Base-by-base conservation (phyloP, 1,140 invertebrate genomes). In the Leptopilina clavipes region DNA sequence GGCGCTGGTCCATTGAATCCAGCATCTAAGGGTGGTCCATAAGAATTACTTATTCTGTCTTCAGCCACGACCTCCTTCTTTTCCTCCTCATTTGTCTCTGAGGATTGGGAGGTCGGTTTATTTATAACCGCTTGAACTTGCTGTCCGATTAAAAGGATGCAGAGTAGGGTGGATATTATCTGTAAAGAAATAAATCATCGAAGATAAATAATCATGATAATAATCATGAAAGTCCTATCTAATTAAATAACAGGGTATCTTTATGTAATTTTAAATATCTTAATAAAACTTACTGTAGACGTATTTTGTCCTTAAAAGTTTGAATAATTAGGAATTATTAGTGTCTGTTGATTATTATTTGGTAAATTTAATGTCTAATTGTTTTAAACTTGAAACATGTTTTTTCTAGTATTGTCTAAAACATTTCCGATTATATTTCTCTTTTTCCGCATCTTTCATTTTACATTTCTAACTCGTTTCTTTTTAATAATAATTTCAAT, bases 41-140 rank as follows among this genome's bases (percentile, higher is more conserved):
- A 91, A 10, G 80, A 81, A 40, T 88, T 87, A 19, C 89, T 90
- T 78, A 91, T 86, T 83, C 88, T 88, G 19, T 91, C 86, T 56
- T 87, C 85, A 0, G 86, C 88, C 31, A 81, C 81, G 18, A 79
- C 72, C 18, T 82, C 81, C 37, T 78, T 84, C 17, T 76, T 75
- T 1, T 80, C 80, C 25, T 85, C 81, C 48, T 86, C 81, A 25
- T 81, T 84, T 59, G 12, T 74, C 37, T 72, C 8, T 31, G 81
- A 25, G 72, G 76, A 75, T 76, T 84, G 75, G 17, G 79, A 79
- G 1, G 76, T 71, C n/a, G 73, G 54, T 48, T 89, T 89, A 80
- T 90, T 90, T 12, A 89, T 77, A 19, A 90, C 89, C 18, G 85
- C 89, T 10, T 76, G 65, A 19, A 76, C 81, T 0, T 86, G 76